Percentiles rank a stretch among this genome's conserved stretches.
phyloP scores from a whole-genome alignment of 2,113 vertebrate species.

The Crotalus tigris region DNA sequence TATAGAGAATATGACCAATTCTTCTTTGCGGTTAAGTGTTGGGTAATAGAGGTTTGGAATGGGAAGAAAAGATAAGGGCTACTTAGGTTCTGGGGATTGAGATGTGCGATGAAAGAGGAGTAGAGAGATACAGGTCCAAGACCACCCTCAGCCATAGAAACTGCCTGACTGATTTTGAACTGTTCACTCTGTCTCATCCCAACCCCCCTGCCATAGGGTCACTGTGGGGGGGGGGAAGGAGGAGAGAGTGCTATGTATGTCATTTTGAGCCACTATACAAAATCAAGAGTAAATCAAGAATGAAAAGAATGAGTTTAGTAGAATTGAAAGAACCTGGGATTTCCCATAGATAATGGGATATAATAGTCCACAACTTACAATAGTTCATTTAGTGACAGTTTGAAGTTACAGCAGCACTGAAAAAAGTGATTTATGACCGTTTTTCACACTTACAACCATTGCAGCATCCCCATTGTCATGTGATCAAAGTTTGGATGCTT shows the following conservation, averaged over 20 bases:
- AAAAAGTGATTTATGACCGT: not conserved
- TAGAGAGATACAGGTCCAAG: not conserved
- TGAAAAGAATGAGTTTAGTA: not conserved
- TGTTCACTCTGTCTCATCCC: not conserved
- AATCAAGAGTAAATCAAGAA: not conserved
- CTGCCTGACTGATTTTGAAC: not conserved
- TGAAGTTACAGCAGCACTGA: not conserved
- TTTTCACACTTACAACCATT: not conserved
- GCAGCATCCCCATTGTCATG: not conserved
- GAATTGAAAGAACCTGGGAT: not conserved
- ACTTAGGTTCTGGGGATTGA: not conserved
- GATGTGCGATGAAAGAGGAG: not conserved
- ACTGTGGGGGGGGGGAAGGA: not conserved
- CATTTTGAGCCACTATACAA: not conserved
- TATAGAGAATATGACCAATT: not conserved
- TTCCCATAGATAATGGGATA: not conserved
- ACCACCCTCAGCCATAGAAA: not conserved
- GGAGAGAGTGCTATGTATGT: not conserved
- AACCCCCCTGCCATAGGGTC: not conserved
- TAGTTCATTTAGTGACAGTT: not conserved
- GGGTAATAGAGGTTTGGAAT: not conserved
- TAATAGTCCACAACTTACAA: not conserved
- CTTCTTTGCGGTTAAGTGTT: not conserved
- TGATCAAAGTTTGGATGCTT: not conserved
- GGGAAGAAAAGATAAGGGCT: not conserved